Percentiles rank a stretch among this genome's conserved stretches.
Conservation (phyloP, 2,113 vertebrate genomes). For the Pachyramphus minor region DNA sequence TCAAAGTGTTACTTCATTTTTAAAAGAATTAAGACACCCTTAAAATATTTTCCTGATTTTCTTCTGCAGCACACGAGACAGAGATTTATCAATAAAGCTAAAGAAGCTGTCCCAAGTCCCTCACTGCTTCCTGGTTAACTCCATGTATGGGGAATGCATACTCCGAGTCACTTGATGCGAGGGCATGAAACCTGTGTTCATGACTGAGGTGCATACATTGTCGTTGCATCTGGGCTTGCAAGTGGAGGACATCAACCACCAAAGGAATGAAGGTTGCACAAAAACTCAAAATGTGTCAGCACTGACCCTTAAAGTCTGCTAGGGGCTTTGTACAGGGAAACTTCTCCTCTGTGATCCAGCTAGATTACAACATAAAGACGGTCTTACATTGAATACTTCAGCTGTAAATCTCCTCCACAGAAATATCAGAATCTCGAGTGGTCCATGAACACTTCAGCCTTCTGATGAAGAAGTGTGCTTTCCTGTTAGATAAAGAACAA, state of each 20-base stretch:
- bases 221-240: not conserved
- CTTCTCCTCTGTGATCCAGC: not conserved
- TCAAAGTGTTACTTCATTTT: not conserved
- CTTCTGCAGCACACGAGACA: not conserved
- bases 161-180: not conserved
- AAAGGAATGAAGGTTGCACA: not conserved
- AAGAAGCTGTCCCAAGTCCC: not conserved
- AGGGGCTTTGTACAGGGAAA: not conserved
- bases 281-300: not conserved
- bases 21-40: not conserved
- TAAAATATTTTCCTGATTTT: not conserved
- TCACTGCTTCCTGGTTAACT: not conserved
- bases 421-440: not conserved
- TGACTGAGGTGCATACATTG: not conserved
- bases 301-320: not conserved
- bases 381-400: not conserved
- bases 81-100: not conserved
- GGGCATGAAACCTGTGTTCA: not conserved
- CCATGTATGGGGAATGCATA: not conserved
- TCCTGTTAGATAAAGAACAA: not conserved
- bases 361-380: not conserved
- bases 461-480: not conserved
- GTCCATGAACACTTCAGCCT: not conserved
- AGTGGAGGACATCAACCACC: not conserved
- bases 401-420: not conserved